These are phyloP conservation scores for Belonocnema kinseyi DNA, from an alignment of 1,140 invertebrate species.

Conservation along the genomic window DNA sequence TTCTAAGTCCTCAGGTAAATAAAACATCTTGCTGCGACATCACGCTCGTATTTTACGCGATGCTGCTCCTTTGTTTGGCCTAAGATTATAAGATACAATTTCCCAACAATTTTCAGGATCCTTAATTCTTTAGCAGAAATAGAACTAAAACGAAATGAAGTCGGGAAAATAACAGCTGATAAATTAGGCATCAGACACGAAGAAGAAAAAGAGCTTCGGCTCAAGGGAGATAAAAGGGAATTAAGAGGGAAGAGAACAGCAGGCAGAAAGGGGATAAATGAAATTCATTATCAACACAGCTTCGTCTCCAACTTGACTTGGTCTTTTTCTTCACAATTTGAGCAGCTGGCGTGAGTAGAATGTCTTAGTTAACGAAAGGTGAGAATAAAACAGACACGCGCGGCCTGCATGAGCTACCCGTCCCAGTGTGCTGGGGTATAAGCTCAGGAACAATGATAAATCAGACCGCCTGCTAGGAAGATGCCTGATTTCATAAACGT, in stretches of 20 bases:
- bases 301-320: neutral
- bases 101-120: too few relatives aligned
- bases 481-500: conserved; percentile 51
- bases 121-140: too few relatives aligned
- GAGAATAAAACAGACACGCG: conserved; percentile 10
- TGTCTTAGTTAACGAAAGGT: conserved; percentile 24
- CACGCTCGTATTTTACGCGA: too few relatives aligned
- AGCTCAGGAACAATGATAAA: conserved; percentile 51
- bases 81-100: too few relatives aligned
- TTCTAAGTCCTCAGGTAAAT: too few relatives aligned
- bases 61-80: too few relatives aligned
- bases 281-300: conserved; percentile 21
- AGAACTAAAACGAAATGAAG: too few relatives aligned
- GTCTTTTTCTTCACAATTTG: neutral
- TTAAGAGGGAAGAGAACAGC: neutral
- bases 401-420: conserved; percentile 3
- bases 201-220: neutral
- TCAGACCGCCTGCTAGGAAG: conserved; percentile 50
- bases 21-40: too few relatives aligned
- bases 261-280: conserved; percentile 7
- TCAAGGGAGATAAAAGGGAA: neutral
- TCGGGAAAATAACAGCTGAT: neutral
- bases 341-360: neutral
- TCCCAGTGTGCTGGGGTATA: neutral
- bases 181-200: neutral